A percentile compares a stretch with the other conserved stretches of the same genome.
Evolutionary conservation across 2,113 vertebrate genomes (phyloP).

Genomic region (Anarrhichthys ocellatus): DNA sequence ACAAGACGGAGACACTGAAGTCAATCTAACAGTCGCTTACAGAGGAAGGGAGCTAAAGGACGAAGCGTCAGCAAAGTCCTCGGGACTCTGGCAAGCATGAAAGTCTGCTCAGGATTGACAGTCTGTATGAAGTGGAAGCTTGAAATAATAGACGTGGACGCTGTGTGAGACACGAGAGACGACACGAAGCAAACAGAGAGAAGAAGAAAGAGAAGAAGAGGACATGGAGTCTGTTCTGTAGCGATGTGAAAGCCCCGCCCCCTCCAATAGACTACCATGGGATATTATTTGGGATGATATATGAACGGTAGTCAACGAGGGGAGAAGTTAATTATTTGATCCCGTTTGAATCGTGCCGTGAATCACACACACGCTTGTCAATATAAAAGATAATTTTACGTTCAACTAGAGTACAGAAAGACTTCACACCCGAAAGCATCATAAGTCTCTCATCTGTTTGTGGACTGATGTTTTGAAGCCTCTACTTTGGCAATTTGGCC

Average conservation of each 20-base stretch:
- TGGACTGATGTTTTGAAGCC: too few relatives aligned
- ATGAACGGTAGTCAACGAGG: neutral
- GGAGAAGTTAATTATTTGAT: neutral
- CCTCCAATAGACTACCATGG: neutral
- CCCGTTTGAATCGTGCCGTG: too few relatives aligned
- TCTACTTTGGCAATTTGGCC: too few relatives aligned
- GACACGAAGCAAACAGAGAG: slow-evolving; percentile 46
- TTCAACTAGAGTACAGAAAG: too few relatives aligned
- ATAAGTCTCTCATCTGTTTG: too few relatives aligned
- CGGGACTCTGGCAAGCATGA: neutral
- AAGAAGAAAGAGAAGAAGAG: slow-evolving; percentile 36
- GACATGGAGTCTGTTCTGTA: slow-evolving; percentile 27
- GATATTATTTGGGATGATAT: neutral
- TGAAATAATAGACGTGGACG: neutral
- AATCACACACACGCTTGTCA: too few relatives aligned
- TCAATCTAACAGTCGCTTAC: slow-evolving; percentile 2
- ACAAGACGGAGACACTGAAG: slow-evolving; percentile 54
- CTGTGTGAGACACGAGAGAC: slow-evolving; percentile 49
- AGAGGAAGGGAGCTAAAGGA: neutral
- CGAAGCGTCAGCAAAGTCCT: too few relatives aligned
- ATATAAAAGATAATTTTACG: too few relatives aligned
- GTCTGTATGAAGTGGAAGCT: neutral
- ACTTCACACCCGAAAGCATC: too few relatives aligned
- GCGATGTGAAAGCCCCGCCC: neutral
- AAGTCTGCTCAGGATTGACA: neutral